A percentile compares a stretch with the other conserved stretches of the same genome.
Conservation (phyloP, 2,113 vertebrate species). For the Centropus unirufus region DNA sequence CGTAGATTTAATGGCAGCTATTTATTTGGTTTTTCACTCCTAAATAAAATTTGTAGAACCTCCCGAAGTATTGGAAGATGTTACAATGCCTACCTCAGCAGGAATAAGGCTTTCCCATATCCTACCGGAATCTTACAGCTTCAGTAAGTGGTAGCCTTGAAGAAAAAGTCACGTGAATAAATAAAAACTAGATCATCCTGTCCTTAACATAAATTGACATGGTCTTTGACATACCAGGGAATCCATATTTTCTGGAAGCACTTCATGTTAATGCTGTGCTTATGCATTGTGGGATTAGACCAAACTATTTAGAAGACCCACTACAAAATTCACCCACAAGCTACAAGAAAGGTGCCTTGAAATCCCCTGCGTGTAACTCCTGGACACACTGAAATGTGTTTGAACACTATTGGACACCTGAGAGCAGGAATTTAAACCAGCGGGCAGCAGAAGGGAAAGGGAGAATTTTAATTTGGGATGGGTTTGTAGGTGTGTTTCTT, state of each 20-base stretch:
- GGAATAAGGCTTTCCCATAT: neutral
- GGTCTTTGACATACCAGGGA: neutral
- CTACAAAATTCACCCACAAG: neutral
- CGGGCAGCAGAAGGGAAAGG: neutral
- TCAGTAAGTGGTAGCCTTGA: neutral
- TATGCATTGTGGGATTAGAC: neutral
- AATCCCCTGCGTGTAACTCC: rapidly evolving
- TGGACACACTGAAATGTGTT: neutral
- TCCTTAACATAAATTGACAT: neutral
- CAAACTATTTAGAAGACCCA: neutral
- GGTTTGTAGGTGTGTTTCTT: neutral
- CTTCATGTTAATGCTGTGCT: neutral
- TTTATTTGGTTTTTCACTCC: neutral
- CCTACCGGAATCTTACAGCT: neutral
- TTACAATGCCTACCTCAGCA: neutral
- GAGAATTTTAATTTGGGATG: neutral
- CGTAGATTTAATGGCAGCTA: neutral
- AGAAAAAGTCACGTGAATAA: neutral
- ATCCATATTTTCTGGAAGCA: neutral
- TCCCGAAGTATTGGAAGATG: neutral
- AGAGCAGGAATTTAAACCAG: neutral
- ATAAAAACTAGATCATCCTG: neutral
- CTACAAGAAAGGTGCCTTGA: neutral
- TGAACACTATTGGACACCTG: neutral
- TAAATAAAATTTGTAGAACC: neutral